Evolutionary conservation across 1,140 invertebrate species (phyloP), one percentile per base, ranked within the genome.

Genomic region (Harpegnathos saltator): DNA sequence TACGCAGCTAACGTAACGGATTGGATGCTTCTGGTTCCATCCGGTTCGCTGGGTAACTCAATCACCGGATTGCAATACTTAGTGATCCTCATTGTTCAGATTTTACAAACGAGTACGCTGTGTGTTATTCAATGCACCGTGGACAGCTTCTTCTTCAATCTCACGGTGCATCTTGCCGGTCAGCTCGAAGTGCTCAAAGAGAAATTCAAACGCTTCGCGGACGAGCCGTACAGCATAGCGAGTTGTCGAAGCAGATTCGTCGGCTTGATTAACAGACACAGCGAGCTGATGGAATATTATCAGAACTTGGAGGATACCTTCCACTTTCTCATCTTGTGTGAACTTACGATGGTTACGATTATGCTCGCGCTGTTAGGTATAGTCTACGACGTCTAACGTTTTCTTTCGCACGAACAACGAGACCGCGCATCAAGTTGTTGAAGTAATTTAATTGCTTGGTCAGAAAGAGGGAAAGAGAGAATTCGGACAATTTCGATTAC

Each of bases 221-320:
- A 29, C 1, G 9, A 62, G 2, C 44, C 29, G n/a, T 12, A 56
- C n/a, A 77, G 15, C 1, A 50, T 58, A 0, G 3, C 48, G 17
- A 65, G 62, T 58, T 63, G 65, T 56, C 72, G 50, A 75, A 83
- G 71, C 1, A 77, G 33, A 29, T 75, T 83, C 0, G n/a, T 48
- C 59, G 14, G 14, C 1, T 58, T 77, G 5, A 0, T 83, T 54
- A 65, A 83, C 11, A 83, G 72, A n/a, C 72, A 77, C 9, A 63
- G 33, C n/a, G 29, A 73, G 7, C 12, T 83, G 44, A 83, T 12
- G 33, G 33, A 77, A 22, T 48, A 38, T 3, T 50, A 74, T 65
- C 50, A 75, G 22, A 83, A 77, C 77, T 75, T 83, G 24, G 71
- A 83, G 65, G 81, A 77, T 5, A 58, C 1, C 15, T 83, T 77